Evolutionary conservation across 2,888 invertebrate species (phyloP), one percentile per base, ranked within the genome.

Genomic region (Melinaea marsaeus): DNA sequence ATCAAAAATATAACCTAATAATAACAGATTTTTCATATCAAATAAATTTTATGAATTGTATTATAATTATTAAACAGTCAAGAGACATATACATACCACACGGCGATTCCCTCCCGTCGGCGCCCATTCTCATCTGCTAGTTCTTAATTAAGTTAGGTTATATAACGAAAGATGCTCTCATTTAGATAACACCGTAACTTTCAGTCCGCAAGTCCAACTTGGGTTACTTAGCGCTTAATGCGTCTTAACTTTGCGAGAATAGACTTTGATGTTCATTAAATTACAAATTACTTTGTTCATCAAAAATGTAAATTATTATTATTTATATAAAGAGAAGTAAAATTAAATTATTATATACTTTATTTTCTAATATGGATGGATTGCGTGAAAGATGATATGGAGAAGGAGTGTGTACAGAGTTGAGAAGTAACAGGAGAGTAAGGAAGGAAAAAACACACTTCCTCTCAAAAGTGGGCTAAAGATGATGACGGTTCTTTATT

Each of bases 91-190:
- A 80, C 84, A 64, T 86, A 87, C 88, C 78, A 68, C 72, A 70
- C 3, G 11, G 75, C 84, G 13, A 22, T 76, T 63, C 69, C 84
- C 82, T 76, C 84, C 84, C 88, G 83, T 79, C 83, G 84, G 84
- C 90, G 82, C 89, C 89, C 86, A 85, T 86, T 88, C 90, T 88
- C 90, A 90, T 90, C 91, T 88, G 85, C 86, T 86, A 90, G 85
- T 90, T 91, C 91, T 91, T 91, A 91, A 91, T 91, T 91, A 91
- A 91, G 90, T 91, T 90, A 91, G 91, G 90, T 91, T 91, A 91
- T 89, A 90, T 91, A 91, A 91, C 91, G 90, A 89, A 89, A 90
- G 91, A 91, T 90, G 91, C 86, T 88, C 91, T 91, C 91, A 91
- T 91, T 90, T 90, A 91, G 91, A 91, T 91, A 91, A 90, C 86